These are phyloP conservation scores for Cynoglossus semilaevis DNA, from an alignment of 2,113 vertebrate genomes.

Conservation along the genomic window DNA sequence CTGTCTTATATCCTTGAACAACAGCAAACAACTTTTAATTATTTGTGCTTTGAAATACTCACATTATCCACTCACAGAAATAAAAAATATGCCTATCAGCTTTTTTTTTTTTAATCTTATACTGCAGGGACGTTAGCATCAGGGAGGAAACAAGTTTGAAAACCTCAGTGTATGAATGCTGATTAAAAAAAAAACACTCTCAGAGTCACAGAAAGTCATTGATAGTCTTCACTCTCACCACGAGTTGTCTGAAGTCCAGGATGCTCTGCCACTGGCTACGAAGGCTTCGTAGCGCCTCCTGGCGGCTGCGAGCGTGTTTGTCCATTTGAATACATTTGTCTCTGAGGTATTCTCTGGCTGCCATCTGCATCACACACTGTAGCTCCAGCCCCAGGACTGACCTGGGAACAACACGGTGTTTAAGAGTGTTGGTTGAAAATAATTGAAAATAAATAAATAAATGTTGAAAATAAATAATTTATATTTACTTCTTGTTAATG, in stretches of 20 bases:
- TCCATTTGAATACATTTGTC: slow-evolving; percentile 67
- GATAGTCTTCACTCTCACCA: slow-evolving; percentile 63
- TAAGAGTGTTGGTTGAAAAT: no score
- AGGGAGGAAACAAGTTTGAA: no score
- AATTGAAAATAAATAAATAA: no score
- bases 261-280: slow-evolving; percentile 80
- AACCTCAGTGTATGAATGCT: no score
- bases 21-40: slow-evolving; percentile 4
- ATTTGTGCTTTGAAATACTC: background rate
- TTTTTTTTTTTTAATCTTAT: no score
- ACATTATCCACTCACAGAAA: background rate
- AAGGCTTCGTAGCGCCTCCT: slow-evolving; percentile 73
- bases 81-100: background rate
- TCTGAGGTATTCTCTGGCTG: slow-evolving; percentile 66
- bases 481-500: no score
- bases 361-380: slow-evolving; percentile 67
- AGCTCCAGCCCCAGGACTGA: slow-evolving; percentile 76
- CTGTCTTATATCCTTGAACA: slow-evolving; percentile 73
- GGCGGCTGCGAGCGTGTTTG: slow-evolving; percentile 57
- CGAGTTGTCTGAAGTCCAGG: slow-evolving; percentile 75
- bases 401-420: slow-evolving; percentile 50
- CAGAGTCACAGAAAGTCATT: background rate
- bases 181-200: no score
- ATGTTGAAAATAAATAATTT: no score
- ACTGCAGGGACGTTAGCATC: no score